Conservation (phyloP, 1,140 invertebrate genomes). For the Drosophila ercepeae region DNA sequence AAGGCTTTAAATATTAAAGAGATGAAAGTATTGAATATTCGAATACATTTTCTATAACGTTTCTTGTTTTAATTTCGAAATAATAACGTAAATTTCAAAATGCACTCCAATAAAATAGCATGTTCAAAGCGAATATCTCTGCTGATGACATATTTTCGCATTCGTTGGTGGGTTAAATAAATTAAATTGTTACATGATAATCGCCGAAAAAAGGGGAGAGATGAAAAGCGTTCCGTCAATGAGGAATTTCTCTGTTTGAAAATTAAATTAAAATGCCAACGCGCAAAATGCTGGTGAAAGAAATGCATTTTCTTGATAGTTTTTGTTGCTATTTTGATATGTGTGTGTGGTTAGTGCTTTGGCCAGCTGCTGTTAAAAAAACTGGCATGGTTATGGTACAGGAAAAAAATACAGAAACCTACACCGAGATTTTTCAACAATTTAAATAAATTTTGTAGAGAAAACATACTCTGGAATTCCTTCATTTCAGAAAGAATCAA, state of each 20-base stretch:
- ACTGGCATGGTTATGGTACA: not conserved
- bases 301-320: conserved; percentile 47
- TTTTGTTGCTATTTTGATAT: conserved; percentile 24
- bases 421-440: not conserved
- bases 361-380: conserved; percentile 14
- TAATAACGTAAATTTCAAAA: not conserved
- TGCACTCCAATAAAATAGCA: not conserved
- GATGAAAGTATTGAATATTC: not conserved
- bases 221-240: conserved; percentile 36
- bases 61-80: not conserved
- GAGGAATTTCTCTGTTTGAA: conserved; percentile 33
- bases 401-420: not conserved
- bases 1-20: not conserved
- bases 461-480: not conserved
- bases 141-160: conserved; percentile 21
- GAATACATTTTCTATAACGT: not conserved
- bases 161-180: conserved; percentile 12
- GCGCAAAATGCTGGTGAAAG: conserved; percentile 20
- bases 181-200: conserved; percentile 40
- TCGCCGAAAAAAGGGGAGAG: not conserved
- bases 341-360: conserved; percentile 26
- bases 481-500: not conserved
- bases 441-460: not conserved
- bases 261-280: conserved; percentile 75
- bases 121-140: conserved; percentile 10